Evolutionary conservation across 2,797 vertebrate genomes (phyloP), one percentile per base, ranked within the genome.

Genomic region (Amazona finschi): DNA sequence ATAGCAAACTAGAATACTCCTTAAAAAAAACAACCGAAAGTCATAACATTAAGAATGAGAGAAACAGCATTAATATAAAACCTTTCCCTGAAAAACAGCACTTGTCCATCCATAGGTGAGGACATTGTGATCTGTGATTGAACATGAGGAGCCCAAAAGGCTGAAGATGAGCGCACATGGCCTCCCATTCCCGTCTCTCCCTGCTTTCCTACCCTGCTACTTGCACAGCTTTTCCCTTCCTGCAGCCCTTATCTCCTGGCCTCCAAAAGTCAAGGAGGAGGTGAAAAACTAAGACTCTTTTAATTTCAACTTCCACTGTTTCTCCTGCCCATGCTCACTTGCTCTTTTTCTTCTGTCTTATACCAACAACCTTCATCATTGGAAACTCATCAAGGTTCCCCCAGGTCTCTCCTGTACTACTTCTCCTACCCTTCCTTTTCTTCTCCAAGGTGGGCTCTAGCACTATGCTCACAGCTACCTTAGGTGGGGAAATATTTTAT

Each of bases 11-110:
- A 66, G 44, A 78, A 52, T 81, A 62, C 16, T 73, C 38, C 76
- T 94, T 0, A 25, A 47, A 27, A 46, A 64, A 66, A 73, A 57
- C 57, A 64, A n/a, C 20, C 31, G 5, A 58, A 64, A 21, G 2
- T 64, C 41, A n/a, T 53, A 87, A 74, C 27, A 72, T 86, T 33
- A 91, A 85, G 94, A 94, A 92, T 38, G 80, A 64, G 21, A 85
- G 30, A 66, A 85, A 89, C 65, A 33, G 5, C 55, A 84, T 71
- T 86, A 95, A 93, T 96, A 96, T 24, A 97, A 97, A 96, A 95
- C 17, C 11, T 93, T 90, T 91, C 85, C 83, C 83, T 78, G 39
- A 81, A 94, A 91, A 84, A 24, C 46, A 84, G 15, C 46, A 24
- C n/a, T 94, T 91, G 19, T 31, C 44, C 15, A 2, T 36, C 50